Conservation (phyloP, 2,888 invertebrate genomes). For the Thumatha senex region DNA sequence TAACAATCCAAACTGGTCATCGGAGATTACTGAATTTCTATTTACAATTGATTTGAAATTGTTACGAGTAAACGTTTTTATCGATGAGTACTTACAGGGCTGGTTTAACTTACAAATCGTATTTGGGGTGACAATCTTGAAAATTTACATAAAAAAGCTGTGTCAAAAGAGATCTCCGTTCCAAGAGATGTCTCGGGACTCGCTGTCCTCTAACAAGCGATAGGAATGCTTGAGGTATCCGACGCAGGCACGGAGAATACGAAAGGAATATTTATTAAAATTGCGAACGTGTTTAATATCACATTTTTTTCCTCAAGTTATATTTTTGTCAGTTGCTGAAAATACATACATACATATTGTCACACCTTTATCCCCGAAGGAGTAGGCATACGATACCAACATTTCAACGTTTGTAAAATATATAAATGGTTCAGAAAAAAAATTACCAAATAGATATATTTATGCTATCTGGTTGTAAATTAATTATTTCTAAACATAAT, state of each 20-base stretch:
- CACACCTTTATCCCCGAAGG: too few relatives aligned
- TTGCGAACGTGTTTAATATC: conserved; percentile 62
- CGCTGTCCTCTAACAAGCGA: conserved; percentile 65
- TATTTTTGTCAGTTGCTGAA: conserved; percentile 11
- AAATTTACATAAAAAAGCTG: conserved; percentile 76
- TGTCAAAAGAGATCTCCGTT: conserved; percentile 55
- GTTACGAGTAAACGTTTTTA: conserved; percentile 18
- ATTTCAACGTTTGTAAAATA: too few relatives aligned
- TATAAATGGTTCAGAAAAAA: too few relatives aligned
- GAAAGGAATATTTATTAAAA: conserved; percentile 72
- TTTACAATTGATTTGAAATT: too few relatives aligned
- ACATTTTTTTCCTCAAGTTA: conserved; percentile 43
- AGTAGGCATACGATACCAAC: too few relatives aligned
- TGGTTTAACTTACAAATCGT: conserved; percentile 66
- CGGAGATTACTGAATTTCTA: too few relatives aligned
- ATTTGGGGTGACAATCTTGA: conserved; percentile 66
- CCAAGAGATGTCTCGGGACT: conserved; percentile 48
- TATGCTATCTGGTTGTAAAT: too few relatives aligned
- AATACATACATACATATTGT: too few relatives aligned
- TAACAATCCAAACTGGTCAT: too few relatives aligned
- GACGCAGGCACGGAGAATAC: conserved; percentile 62
- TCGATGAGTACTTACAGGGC: conserved; percentile 15
- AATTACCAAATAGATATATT: too few relatives aligned
- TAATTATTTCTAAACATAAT: too few relatives aligned
- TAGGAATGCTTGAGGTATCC: conserved; percentile 70